These are phyloP conservation scores for Callinectes sapidus DNA, from an alignment of 2,888 invertebrate genomes.

Conservation along the genomic window DNA sequence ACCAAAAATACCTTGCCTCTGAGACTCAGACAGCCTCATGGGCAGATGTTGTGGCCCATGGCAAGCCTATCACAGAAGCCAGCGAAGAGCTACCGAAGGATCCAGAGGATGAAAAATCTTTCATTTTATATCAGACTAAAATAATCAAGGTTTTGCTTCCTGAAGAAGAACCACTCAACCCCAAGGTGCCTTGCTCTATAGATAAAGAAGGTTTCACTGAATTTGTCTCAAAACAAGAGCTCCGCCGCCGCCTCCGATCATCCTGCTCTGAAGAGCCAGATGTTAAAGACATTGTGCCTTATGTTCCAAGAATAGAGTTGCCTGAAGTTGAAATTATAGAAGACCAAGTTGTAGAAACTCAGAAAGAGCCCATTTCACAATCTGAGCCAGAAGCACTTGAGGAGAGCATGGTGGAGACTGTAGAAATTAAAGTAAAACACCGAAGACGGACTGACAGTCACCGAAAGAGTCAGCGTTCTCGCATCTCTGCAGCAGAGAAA, in stretches of 20 bases:
- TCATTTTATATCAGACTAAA: conserved; percentile 63
- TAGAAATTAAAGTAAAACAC: conserved; percentile 30
- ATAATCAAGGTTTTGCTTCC: conserved; percentile 62
- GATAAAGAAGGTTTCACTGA: conserved; percentile 69
- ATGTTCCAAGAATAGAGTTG: conserved; percentile 66
- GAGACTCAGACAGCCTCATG: conserved; percentile 42
- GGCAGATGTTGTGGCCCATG: conserved; percentile 60
- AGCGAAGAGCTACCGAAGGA: conserved; percentile 50
- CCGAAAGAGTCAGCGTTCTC: conserved; percentile 48
- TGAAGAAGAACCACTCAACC: conserved; percentile 56
- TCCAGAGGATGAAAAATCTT: conserved; percentile 56
- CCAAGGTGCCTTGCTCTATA: conserved; percentile 22
- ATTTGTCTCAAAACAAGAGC: conserved; percentile 67
- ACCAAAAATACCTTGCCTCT: conserved; percentile 50
- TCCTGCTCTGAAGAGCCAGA: conserved; percentile 68
- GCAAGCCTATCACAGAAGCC: conserved; percentile 41
- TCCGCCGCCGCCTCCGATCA: conserved; percentile 63
- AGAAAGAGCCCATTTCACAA: background rate
- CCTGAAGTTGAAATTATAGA: conserved; percentile 64
- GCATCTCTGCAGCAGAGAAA: conserved; percentile 59
- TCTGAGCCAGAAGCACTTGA: conserved; percentile 1
- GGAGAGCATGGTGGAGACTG: conserved; percentile 41
- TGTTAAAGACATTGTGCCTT: conserved; percentile 69
- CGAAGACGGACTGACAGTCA: conserved; percentile 49
- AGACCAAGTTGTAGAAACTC: conserved; percentile 24